Base-by-base conservation (phyloP, 1,140 invertebrate species). In the Holotrichia oblita region DNA sequence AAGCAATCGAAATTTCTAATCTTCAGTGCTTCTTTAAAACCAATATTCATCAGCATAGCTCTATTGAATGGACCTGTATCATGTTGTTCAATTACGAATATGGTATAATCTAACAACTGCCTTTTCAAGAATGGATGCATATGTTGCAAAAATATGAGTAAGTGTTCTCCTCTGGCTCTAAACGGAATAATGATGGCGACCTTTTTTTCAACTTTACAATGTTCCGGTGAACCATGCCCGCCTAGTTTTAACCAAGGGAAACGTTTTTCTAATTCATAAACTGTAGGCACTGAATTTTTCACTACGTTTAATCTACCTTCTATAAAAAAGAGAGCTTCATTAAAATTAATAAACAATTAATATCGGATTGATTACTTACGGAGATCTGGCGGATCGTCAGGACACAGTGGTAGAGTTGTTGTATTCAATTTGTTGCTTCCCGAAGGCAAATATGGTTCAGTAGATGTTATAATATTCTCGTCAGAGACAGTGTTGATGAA, bases 31-130 rank as follows among this genome's bases (percentile, higher is more conserved):
- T 98, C 97, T 48, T 92, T 90, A 87, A 94, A 98, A 7, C 97
- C 98, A n/a, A 98, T 93, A 87, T 99, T 99, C 93, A 99, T 95
- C 69, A 99, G 89, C 89, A 95, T 94, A 0, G 96, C 98, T 77
- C 97, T 91, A 87, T 99, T 99, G 86, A 99, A 99, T 14, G 90
- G 89, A 8, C 90, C 90, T 27, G 89, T 88, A 75, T 92, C 93
- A 88, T 88, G 90, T 87, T 98, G 97, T 88, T 99, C 97, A n/a
- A 98, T 90, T n/a, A 99, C 92, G 87, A 96, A 97, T 83, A 99
- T 97, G 80, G 93, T 93, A 88, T 99, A 99, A 84, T 97, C 94
- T 75, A 98, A 90, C 87, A 96, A 93, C 87, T 99, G 97, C 80
- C 93, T 92, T 87, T 95, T 93, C 40, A 99, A 89, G 82, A 98